A percentile compares a stretch with the other conserved stretches of the same genome.
These are phyloP conservation scores for Neocrepidodera transversa DNA, from an alignment of 2,888 invertebrate genomes.

Conservation along the genomic window DNA sequence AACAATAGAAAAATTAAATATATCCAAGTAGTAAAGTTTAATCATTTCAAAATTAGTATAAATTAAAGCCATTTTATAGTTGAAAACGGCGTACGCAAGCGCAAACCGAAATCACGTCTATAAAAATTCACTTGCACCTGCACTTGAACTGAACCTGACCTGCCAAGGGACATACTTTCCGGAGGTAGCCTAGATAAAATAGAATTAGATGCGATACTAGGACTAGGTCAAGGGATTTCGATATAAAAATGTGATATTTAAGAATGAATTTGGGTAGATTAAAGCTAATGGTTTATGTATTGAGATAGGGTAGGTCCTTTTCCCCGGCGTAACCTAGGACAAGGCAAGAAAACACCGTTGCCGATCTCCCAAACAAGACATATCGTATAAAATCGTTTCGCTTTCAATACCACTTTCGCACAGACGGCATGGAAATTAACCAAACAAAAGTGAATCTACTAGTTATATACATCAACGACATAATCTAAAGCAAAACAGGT, in stretches of 20 bases:
- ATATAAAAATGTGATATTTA: background rate
- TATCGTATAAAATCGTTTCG: conserved; percentile 33
- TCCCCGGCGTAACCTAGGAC: conserved; percentile 56
- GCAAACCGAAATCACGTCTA: conserved; percentile 3
- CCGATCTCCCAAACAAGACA: conserved; percentile 41
- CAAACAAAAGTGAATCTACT: conserved; percentile 48
- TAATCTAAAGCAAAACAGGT: conserved; percentile 38
- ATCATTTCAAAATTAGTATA: background rate
- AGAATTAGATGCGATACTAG: conserved; percentile 38
- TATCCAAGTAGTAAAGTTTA: too few species aligned
- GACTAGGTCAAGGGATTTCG: conserved; percentile 46
- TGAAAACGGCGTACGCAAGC: conserved; percentile 15
- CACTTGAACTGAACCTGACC: conserved; percentile 63
- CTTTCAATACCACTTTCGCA: conserved; percentile 46
- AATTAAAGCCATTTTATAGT: too few species aligned
- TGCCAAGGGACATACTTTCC: conserved; percentile 54
- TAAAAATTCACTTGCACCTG: conserved; percentile 53
- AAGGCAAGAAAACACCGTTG: conserved; percentile 46
- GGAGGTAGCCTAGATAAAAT: conserved; percentile 56
- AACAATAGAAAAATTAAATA: background rate
- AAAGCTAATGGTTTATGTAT: conserved; percentile 30
- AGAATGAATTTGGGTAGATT: background rate
- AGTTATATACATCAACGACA: conserved; percentile 36
- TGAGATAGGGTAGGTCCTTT: conserved; percentile 44
- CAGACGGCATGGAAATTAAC: conserved; percentile 32